Evolutionary conservation across 2,797 vertebrate species (phyloP).

Genomic region (Taenioides sp.): DNA sequence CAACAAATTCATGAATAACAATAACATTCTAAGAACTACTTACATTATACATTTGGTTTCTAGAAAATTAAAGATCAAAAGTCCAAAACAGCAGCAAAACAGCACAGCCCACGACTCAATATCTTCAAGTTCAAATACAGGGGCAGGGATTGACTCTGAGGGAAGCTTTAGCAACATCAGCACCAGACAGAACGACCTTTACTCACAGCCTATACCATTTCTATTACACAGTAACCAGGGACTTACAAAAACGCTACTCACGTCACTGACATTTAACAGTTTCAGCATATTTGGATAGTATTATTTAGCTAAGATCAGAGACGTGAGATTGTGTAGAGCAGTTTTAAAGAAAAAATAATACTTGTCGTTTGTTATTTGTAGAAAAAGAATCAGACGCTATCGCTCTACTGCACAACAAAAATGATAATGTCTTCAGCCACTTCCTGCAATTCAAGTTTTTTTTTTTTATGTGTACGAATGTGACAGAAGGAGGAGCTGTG

Average conservation of each 20-base stretch:
- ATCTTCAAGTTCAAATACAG: background rate
- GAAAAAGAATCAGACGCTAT: too few relatives aligned
- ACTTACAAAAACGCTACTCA: background rate
- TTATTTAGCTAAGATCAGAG: background rate
- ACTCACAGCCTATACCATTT: background rate
- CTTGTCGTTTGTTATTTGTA: too few relatives aligned
- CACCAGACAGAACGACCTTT: slow-evolving; percentile 6
- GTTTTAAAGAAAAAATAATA: too few relatives aligned
- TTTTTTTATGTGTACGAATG: too few relatives aligned
- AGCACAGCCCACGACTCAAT: background rate
- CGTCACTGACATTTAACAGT: background rate
- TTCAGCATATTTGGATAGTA: background rate
- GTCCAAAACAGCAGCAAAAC: background rate
- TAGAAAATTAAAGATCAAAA: background rate
- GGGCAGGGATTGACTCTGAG: background rate
- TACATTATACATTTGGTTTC: too few relatives aligned
- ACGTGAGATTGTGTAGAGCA: background rate
- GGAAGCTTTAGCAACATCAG: background rate
- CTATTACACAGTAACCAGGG: background rate
- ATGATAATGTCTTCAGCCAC: too few relatives aligned
- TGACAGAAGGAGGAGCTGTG: too few relatives aligned
- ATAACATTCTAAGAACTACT: too few relatives aligned
- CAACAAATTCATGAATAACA: background rate
- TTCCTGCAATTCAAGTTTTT: too few relatives aligned
- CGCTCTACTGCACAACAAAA: too few relatives aligned